These are phyloP conservation scores for Chauna torquata DNA, from an alignment of 2,113 vertebrate genomes.

Conservation along the genomic window DNA sequence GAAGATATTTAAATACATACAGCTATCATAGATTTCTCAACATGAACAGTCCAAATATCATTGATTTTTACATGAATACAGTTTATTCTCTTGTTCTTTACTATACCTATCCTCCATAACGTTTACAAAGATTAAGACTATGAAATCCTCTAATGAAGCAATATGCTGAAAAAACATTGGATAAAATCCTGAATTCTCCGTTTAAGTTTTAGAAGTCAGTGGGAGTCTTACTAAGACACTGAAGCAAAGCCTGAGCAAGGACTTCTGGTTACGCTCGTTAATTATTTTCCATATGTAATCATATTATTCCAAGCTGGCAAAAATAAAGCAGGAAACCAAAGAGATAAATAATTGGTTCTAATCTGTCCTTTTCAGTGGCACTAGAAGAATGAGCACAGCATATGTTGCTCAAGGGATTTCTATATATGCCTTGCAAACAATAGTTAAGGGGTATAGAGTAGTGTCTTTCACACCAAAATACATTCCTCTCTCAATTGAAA, in stretches of 20 bases:
- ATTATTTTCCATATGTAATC: conserved; percentile 35
- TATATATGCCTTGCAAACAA: background rate
- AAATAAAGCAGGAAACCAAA: conserved; percentile 39
- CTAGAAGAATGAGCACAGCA: background rate
- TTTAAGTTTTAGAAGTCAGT: background rate
- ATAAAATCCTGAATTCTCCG: background rate
- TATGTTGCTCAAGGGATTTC: conserved; percentile 2
- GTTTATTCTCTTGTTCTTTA: conserved; percentile 38
- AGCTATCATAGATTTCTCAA: background rate
- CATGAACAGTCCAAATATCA: conserved; percentile 10
- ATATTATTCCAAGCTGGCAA: conserved; percentile 31
- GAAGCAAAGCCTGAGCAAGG: conserved; percentile 17
- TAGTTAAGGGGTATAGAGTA: background rate
- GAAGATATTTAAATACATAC: background rate
- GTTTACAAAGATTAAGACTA: conserved; percentile 24
- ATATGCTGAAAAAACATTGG: conserved; percentile 36
- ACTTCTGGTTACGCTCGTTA: conserved; percentile 10
- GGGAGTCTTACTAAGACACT: background rate
- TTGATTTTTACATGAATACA: conserved; percentile 32
- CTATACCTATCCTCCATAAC: background rate
- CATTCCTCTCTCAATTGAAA: background rate
- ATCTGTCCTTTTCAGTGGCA: conserved; percentile 32
- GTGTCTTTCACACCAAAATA: background rate
- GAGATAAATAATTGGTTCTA: conserved; percentile 56
- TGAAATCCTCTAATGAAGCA: conserved; percentile 38